Evolutionary conservation across 2,797 vertebrate species (phyloP), one percentile per base, ranked within the genome.

Genomic region (Denticeps clupeoides): DNA sequence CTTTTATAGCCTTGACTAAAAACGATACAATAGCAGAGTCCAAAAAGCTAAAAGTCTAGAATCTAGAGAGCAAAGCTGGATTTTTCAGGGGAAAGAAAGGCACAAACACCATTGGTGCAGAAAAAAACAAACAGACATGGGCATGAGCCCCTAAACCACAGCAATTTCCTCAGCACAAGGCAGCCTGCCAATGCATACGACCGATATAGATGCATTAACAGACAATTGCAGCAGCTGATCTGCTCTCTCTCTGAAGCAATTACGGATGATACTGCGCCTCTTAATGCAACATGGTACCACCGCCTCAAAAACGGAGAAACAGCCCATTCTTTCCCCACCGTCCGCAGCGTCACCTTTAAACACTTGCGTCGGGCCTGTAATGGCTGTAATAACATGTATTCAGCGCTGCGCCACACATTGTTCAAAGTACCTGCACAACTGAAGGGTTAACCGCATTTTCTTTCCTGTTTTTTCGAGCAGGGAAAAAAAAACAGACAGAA

Each of bases 191-290:
- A 68, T 62, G 18, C 35, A 63, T 69, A 69, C 67, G 72, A 71
- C 71, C 65, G 65, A 77, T 63, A 71, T 73, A 75, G 69, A 70
- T 70, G 58, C 55, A 67, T 75, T 73, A 18, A 21, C 18, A 38
- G 35, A 21, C 18, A 5, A n/a, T n/a, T n/a, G n/a, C n/a, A n/a
- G n/a, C n/a, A n/a, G n/a, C n/a, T n/a, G n/a, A n/a, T n/a, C n/a
- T n/a, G n/a, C n/a, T n/a, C n/a, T n/a, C n/a, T n/a, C n/a, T n/a
- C n/a, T n/a, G n/a, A n/a, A n/a, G n/a, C n/a, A n/a, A n/a, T n/a
- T n/a, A n/a, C n/a, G n/a, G n/a, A n/a, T n/a, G n/a, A n/a, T n/a
- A n/a, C n/a, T n/a, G n/a, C n/a, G n/a, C n/a, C n/a, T n/a, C n/a
- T n/a, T n/a, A n/a, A n/a, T n/a, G n/a, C n/a, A n/a, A n/a, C n/a